phyloP scores from a whole-genome alignment of 2,888 invertebrate species.

The Copidosoma aretas region DNA sequence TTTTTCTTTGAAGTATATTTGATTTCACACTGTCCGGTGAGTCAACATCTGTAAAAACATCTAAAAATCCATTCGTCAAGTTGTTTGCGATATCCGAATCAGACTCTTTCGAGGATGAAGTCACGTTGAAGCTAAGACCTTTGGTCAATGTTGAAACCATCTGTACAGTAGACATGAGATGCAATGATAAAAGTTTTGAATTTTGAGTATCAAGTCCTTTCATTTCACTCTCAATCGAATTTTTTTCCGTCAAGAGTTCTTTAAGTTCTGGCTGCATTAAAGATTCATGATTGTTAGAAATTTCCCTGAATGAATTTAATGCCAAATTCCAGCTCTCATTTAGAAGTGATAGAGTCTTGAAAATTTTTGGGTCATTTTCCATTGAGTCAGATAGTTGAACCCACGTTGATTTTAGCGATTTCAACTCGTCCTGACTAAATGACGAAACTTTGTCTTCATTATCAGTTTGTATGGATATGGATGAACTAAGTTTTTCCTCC shows the following conservation, averaged over 20 bases:
- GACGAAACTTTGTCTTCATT: not conserved
- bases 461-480: not conserved
- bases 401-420: constrained; percentile 24
- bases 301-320: constrained; percentile 10
- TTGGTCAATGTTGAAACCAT: constrained; percentile 9
- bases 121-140: no score
- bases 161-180: constrained; percentile 23
- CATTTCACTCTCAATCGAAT: constrained; percentile 24
- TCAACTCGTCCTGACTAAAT: constrained; percentile 2
- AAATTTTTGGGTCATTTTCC: constrained; percentile 18
- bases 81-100: no score
- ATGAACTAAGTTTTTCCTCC: not conserved
- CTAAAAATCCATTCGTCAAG: no score
- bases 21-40: no score
- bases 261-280: not conserved
- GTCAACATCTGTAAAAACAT: no score
- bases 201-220: constrained; percentile 17
- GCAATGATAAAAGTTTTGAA: constrained; percentile 18
- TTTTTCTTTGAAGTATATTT: no score
- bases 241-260: constrained; percentile 19
- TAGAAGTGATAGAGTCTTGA: constrained; percentile 24
- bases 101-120: no score
- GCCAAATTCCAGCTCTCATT: constrained; percentile 23
- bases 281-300: constrained; percentile 1
- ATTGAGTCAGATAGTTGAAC: constrained; percentile 11